A percentile compares a stretch with the other conserved stretches of the same genome.
Conservation (phyloP, 2,888 invertebrate genomes). For the Penaeus monodon region DNA sequence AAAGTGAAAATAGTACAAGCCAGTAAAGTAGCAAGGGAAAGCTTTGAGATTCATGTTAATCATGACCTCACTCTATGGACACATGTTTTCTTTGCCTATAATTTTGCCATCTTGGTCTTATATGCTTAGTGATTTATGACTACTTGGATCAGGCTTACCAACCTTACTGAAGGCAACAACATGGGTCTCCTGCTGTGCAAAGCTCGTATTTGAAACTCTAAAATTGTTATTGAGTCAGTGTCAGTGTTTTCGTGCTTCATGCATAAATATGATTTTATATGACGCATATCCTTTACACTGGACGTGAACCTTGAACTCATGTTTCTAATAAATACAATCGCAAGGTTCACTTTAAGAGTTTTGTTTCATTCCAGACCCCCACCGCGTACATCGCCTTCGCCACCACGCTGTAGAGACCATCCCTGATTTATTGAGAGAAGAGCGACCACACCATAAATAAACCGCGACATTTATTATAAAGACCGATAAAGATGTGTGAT, state of each 20-base stretch:
- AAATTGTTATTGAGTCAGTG: conserved; percentile 10
- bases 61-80: too few species aligned
- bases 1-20: too few species aligned
- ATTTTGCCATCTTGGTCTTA: conserved; percentile 28
- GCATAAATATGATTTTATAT: background rate
- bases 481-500: conserved; percentile 55
- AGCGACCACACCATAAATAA: conserved; percentile 44
- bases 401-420: conserved; percentile 12
- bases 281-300: background rate
- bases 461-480: conserved; percentile 45
- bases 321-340: too few species aligned
- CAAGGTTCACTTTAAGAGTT: too few species aligned
- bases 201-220: conserved; percentile 19
- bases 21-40: too few species aligned
- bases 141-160: conserved; percentile 27
- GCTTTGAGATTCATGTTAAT: too few species aligned
- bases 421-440: conserved; percentile 49
- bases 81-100: background rate
- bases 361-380: background rate
- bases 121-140: conserved; percentile 26
- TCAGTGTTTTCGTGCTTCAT: background rate
- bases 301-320: background rate
- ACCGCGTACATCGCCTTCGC: conserved; percentile 10
- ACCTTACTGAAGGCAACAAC: conserved; percentile 21
- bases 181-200: conserved; percentile 3